Base-by-base conservation (phyloP, 2,113 vertebrate species). In the Vidua macroura region DNA sequence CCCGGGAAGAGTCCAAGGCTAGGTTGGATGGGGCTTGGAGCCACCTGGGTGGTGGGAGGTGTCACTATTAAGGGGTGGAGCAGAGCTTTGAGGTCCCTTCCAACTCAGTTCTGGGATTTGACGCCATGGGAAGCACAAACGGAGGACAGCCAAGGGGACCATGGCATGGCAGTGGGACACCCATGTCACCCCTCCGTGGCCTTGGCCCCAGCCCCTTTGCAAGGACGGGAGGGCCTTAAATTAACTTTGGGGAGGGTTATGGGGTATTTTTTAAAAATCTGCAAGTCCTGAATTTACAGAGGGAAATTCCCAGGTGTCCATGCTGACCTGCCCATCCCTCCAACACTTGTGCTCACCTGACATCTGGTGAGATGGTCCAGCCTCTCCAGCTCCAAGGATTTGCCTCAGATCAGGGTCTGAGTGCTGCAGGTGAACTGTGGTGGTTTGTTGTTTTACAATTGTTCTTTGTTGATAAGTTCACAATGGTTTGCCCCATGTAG, bases 21-120 rank as follows among this genome's bases (percentile, higher is more conserved):
- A 7, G 60, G 27, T 0, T 20, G 43, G 75, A 56, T 0, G 0
- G 67, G 58, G 35, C 49, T 80, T 28, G 69, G 60, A 60, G n/a
- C 52, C 4, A 0, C 3, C 23, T 12, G 19, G 28, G 1, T 4
- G 1, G 20, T 5, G 28, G 28, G 2, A 60, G 10, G 5, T 59
- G 52, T 59, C 37, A 33, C 44, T 39, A 33, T 4, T 44, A 3
- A 8, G 52, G 31, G 37, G 18, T 63, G 66, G 67, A 8, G 9
- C 9, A 5, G 37, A 15, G 33, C 23, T 39, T 20, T 14, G 12
- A 33, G 31, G 15, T 20, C 33, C 27, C 7, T 67, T 30, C 22
- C 33, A 52, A 0, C 6, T 13, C 11, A 25, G 0, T n/a, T 67
- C 33, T 51, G 46, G 60, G 52, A 33, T 37, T 11, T 58, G 53